Conservation (phyloP, 2,113 vertebrate species). For the Acinonyx jubatus region DNA sequence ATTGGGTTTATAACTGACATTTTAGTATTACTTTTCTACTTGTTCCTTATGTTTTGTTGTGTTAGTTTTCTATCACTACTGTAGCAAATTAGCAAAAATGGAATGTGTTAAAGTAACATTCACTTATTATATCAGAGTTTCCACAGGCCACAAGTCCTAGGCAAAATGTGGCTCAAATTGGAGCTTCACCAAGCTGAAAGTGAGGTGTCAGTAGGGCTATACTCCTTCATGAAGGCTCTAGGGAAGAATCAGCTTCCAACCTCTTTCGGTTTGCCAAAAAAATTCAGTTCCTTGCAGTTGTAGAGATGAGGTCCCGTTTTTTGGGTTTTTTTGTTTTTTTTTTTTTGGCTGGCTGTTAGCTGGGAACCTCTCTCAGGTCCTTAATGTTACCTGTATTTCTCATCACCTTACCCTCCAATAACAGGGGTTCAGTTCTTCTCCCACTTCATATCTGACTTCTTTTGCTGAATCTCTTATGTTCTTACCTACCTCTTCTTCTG, state of each 20-base stretch:
- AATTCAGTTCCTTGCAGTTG: not conserved
- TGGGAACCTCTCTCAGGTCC: too few species aligned
- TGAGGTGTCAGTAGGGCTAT: not conserved
- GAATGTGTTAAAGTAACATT: not conserved
- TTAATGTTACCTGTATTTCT: not conserved
- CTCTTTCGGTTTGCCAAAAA: not conserved
- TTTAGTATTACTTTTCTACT: not conserved
- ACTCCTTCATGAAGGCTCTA: not conserved
- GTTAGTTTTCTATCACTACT: not conserved
- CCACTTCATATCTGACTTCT: not conserved
- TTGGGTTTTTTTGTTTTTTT: not conserved
- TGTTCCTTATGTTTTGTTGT: not conserved
- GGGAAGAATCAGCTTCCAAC: not conserved
- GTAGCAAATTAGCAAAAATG: not conserved
- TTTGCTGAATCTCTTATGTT: not conserved
- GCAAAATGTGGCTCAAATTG: not conserved
- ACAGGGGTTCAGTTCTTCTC: not conserved
- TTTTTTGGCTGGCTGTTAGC: not conserved
- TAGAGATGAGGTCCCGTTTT: not conserved
- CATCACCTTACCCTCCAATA: not conserved
- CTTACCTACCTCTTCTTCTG: not conserved
- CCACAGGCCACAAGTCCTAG: not conserved
- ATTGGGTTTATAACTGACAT: not conserved
- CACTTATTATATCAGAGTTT: not conserved
- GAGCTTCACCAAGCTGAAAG: not conserved